Evolutionary conservation across 2,888 invertebrate species (phyloP), one percentile per base, ranked within the genome.

Genomic region (Polydrusus pterygomalis): DNA sequence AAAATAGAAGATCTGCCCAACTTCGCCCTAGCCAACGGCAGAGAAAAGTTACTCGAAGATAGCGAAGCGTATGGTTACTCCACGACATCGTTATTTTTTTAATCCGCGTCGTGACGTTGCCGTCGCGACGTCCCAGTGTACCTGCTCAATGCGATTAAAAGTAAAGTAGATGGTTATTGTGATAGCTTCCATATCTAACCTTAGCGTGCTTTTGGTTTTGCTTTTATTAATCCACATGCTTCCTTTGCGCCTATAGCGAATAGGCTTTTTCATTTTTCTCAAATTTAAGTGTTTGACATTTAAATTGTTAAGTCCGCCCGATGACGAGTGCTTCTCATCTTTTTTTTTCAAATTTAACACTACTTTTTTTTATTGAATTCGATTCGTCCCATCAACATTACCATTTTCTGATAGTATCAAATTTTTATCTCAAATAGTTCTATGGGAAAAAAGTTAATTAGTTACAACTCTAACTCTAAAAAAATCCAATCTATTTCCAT

Each of bases 31-130:
- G 58, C 65, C 15, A 71, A 71, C 45, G 63, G 64, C 20, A 71
- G 65, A 2, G 54, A 71, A 17, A 79, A 78, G 38, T 64, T 77
- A 67, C 64, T 70, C 40, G 75, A 80, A 65, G 80, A 81, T 67
- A 77, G 74, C 45, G 81, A 81, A 51, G 74, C 68, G 51, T 79
- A 80, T 58, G 78, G 78, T 65, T 80, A 78, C 72, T 82, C 82
- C 5, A 81, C 82, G 30, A 68, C 79, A 47, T 82, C 82, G 30
- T 76, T 82, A 54, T 82, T 80, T 79, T 82, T 82, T 71, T 82
- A 77, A 81, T 65, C 30, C 43, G 2, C 15, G 2, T 5, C 1
- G 25, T 25, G 5, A 25, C 25, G 30, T 30, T 30, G 30, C 7
- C 7, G 30, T 30, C 5, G 30, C 30, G 30, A 10, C 5, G 8